Evolutionary conservation across 92 coral and sea anemone species (phyloP).

Genomic region (Epizoanthus illoricatus): DNA sequence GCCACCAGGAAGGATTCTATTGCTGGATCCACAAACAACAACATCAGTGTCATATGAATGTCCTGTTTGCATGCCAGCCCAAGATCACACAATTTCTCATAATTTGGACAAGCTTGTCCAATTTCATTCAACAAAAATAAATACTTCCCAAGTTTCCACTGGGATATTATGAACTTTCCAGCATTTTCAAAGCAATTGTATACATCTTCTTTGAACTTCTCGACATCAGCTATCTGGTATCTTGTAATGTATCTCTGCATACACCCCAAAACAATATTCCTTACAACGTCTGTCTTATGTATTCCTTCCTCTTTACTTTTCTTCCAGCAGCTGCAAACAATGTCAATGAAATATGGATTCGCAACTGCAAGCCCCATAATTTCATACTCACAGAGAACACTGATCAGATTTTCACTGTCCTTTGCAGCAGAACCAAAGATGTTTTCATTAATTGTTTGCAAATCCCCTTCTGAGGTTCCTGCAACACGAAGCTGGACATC

Average conservation of each 20-base stretch:
- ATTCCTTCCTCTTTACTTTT: background rate
- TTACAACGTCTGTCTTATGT: slow-evolving; percentile 8
- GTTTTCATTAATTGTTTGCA: slow-evolving; percentile 1
- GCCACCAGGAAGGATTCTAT: slow-evolving; percentile 26
- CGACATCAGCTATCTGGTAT: background rate
- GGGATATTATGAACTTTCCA: slow-evolving; percentile 22
- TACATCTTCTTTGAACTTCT: slow-evolving; percentile 1
- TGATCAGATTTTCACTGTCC: slow-evolving; percentile 8
- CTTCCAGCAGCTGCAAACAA: slow-evolving; percentile 17
- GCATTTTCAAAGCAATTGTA: slow-evolving; percentile 19
- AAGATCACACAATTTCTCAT: slow-evolving; percentile 20
- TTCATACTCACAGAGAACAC: slow-evolving; percentile 1
- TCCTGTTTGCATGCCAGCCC: slow-evolving; percentile 28
- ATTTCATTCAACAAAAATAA: background rate
- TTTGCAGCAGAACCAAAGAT: background rate
- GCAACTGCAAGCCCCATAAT: background rate
- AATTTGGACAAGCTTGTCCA: slow-evolving; percentile 2
- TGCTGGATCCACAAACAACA: slow-evolving; percentile 25
- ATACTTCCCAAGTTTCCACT: slow-evolving; percentile 7
- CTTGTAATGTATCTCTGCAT: background rate
- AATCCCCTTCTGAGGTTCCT: slow-evolving; percentile 3
- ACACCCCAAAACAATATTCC: slow-evolving; percentile 19
- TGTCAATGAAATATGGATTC: slow-evolving; percentile 6
- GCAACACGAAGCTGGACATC: slow-evolving; percentile 10
- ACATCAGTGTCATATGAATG: slow-evolving; percentile 6